Conservation (phyloP, 2,113 vertebrate genomes). For the Promerops cafer region DNA sequence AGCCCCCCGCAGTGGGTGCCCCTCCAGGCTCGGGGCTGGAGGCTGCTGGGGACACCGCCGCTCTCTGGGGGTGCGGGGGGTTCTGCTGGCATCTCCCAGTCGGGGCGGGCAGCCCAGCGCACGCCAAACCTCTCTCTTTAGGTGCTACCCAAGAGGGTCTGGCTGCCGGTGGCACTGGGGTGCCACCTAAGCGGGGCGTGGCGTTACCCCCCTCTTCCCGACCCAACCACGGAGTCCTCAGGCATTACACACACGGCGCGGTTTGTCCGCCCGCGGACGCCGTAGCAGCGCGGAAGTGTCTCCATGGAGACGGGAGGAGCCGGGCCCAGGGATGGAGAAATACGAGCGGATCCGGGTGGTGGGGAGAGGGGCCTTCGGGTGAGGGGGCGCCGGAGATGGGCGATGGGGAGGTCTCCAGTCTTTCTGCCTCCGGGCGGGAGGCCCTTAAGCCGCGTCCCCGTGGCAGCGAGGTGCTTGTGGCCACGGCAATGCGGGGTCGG, state of each 20-base stretch:
- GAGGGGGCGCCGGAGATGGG: conserved; percentile 36
- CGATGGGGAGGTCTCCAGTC: background rate
- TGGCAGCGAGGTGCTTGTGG: background rate
- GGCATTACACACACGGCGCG: fast-evolving
- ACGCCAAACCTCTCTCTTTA: background rate
- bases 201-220: fast-evolving
- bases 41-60: background rate
- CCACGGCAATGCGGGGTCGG: background rate
- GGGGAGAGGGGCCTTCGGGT: conserved; percentile 96
- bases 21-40: background rate
- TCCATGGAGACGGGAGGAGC: conserved; percentile 72
- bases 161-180: background rate
- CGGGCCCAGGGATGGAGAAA: conserved; percentile 84
- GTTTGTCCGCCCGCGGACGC: background rate
- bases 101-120: background rate
- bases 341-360: conserved; percentile 97
- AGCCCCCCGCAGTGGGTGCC: background rate
- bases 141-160: too few species aligned
- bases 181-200: background rate
- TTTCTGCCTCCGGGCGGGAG: background rate
- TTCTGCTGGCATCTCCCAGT: background rate
- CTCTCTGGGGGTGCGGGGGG: fast-evolving
- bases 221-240: background rate
- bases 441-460: background rate
- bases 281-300: conserved; percentile 62